Conservation (phyloP, 2,113 vertebrate genomes). For the Spizaetus ornatus region DNA sequence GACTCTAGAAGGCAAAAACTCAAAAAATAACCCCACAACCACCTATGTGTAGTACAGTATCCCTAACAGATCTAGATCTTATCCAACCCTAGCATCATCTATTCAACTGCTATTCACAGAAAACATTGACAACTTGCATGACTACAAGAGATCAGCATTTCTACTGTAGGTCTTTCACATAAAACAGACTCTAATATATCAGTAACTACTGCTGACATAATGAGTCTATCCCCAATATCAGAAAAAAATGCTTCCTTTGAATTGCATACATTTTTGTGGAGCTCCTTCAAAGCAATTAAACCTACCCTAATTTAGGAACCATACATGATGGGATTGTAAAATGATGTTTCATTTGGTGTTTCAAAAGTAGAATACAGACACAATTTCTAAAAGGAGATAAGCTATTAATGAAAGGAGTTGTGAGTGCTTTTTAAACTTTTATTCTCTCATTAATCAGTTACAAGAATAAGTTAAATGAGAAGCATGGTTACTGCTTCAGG, state of each 20-base stretch:
- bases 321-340: not conserved
- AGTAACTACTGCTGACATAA: not conserved
- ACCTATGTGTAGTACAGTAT: accelerated
- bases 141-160: not conserved
- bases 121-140: not conserved
- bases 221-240: not conserved
- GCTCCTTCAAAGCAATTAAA: not conserved
- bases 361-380: not conserved
- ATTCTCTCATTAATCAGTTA: not conserved
- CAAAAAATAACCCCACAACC: not conserved
- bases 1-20: not conserved
- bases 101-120: not conserved
- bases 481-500: not conserved
- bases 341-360: not conserved
- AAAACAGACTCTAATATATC: not conserved
- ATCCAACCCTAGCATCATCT: not conserved
- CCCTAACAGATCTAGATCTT: not conserved
- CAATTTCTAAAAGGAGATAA: not conserved
- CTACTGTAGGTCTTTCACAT: not conserved
- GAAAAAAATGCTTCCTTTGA: not conserved
- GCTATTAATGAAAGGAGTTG: not conserved
- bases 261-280: not conserved
- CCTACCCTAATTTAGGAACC: not conserved
- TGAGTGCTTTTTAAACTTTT: not conserved
- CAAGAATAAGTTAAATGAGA: not conserved